These are phyloP conservation scores for Leptodactylus fallax DNA, from an alignment of 2,797 vertebrate species.

Conservation along the genomic window DNA sequence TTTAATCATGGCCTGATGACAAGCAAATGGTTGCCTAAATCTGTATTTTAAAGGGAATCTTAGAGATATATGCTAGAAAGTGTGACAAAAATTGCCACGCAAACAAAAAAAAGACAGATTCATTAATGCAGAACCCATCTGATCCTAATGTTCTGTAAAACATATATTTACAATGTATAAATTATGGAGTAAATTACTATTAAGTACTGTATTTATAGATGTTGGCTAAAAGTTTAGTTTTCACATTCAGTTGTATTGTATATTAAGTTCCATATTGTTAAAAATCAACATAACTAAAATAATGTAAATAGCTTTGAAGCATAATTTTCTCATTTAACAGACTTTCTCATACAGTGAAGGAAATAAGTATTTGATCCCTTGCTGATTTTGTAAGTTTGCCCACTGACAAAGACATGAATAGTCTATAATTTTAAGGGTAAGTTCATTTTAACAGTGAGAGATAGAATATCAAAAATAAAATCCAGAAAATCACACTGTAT, in stretches of 20 bases:
- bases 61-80: background rate
- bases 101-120: conserved; percentile 19
- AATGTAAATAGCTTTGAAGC: background rate
- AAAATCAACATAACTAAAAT: background rate
- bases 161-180: conserved; percentile 29
- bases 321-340: background rate
- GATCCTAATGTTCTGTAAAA: conserved; percentile 15
- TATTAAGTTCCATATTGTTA: background rate
- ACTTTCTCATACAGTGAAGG: too few relatives aligned
- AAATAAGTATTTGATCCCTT: too few relatives aligned
- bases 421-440: too few relatives aligned
- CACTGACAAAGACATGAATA: too few relatives aligned
- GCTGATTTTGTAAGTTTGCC: too few relatives aligned
- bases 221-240: background rate
- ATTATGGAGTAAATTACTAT: conserved; percentile 9
- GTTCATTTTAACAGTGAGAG: too few relatives aligned
- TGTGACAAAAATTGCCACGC: conserved; percentile 19
- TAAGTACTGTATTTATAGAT: conserved; percentile 7
- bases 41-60: background rate
- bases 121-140: conserved; percentile 21
- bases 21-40: too few relatives aligned
- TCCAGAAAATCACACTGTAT: too few relatives aligned
- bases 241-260: background rate
- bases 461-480: too few relatives aligned
- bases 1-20: too few relatives aligned